A percentile compares a stretch with the other conserved stretches of the same genome.
Evolutionary conservation across 2,888 invertebrate genomes (phyloP).

Genomic region (Pseudococcus longispinus): DNA sequence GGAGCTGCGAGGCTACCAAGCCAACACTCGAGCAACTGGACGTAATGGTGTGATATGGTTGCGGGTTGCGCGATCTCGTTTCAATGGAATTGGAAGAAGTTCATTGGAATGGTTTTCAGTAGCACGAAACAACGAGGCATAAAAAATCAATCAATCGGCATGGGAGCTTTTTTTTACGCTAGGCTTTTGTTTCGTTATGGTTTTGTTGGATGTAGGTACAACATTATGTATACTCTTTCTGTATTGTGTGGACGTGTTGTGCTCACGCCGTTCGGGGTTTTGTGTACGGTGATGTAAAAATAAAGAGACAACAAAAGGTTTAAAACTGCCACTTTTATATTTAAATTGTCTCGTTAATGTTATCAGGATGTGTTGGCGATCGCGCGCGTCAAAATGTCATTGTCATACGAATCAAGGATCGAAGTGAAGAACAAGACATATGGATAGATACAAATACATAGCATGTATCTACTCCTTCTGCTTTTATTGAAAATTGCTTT

Average conservation of each 20-base stretch:
- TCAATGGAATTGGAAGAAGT: not conserved
- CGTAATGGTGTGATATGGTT: slow-evolving; percentile 4
- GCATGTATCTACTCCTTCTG: not conserved
- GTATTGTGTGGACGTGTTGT: slow-evolving; percentile 28
- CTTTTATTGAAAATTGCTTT: not conserved
- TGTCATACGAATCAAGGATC: not conserved
- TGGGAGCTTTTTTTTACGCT: slow-evolving; percentile 19
- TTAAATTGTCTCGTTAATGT: slow-evolving; percentile 45
- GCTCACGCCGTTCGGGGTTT: slow-evolving; percentile 28
- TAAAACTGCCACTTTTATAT: slow-evolving; percentile 40
- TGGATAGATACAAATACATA: not conserved
- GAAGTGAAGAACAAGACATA: not conserved
- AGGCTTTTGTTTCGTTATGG: not conserved
- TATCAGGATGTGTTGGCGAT: slow-evolving; percentile 26
- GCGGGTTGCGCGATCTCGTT: not conserved
- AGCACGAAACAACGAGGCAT: slow-evolving; percentile 21
- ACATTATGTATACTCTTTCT: not conserved
- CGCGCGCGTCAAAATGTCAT: slow-evolving; percentile 32
- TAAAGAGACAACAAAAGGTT: not conserved
- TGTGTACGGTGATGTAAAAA: slow-evolving; percentile 2
- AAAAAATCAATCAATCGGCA: slow-evolving; percentile 46
- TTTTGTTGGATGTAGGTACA: slow-evolving; percentile 41
- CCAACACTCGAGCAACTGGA: slow-evolving; percentile 30
- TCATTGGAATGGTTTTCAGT: slow-evolving; percentile 31
- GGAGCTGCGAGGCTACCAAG: not conserved